Conservation (phyloP, 2,797 vertebrate genomes). For the Hippocampus kuda region DNA sequence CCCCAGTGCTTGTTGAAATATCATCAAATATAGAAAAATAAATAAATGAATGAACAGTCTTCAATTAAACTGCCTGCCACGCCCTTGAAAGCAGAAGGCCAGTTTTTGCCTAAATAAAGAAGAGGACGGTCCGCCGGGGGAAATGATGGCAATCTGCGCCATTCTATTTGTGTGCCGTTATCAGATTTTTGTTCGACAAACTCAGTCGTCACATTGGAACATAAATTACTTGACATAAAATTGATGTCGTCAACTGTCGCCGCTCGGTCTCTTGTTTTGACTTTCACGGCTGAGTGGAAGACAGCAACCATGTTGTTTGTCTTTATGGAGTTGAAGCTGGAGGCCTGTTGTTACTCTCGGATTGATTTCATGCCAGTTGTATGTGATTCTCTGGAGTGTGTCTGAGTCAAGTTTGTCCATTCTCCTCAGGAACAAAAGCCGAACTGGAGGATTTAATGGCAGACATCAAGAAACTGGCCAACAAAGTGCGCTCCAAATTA, state of each 20-base stretch:
- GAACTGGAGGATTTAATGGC: slow-evolving; percentile 91
- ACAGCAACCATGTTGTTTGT: background rate
- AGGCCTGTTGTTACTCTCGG: background rate
- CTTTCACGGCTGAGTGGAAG: background rate
- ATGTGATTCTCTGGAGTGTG: background rate
- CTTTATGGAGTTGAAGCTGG: background rate
- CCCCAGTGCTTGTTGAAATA: too few species aligned
- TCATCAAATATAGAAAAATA: too few species aligned
- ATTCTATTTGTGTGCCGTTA: background rate
- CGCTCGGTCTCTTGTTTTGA: background rate
- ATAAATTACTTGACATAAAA: background rate
- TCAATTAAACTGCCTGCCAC: background rate
- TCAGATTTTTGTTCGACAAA: background rate
- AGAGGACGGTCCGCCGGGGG: too few species aligned
- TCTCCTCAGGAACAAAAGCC: slow-evolving; percentile 79
- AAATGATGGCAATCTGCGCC: background rate
- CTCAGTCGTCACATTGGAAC: background rate
- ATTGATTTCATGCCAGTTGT: background rate
- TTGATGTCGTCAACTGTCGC: too few species aligned
- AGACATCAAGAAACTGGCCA: slow-evolving; percentile 93
- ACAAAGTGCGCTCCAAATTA: slow-evolving; percentile 94
- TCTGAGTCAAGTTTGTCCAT: background rate
- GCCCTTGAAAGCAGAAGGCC: background rate
- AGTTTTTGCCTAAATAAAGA: background rate
- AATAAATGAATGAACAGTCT: background rate